Evolutionary conservation across 1,140 invertebrate species (phyloP), one percentile per base, ranked within the genome.

Genomic region (Anoplophora glabripennis): DNA sequence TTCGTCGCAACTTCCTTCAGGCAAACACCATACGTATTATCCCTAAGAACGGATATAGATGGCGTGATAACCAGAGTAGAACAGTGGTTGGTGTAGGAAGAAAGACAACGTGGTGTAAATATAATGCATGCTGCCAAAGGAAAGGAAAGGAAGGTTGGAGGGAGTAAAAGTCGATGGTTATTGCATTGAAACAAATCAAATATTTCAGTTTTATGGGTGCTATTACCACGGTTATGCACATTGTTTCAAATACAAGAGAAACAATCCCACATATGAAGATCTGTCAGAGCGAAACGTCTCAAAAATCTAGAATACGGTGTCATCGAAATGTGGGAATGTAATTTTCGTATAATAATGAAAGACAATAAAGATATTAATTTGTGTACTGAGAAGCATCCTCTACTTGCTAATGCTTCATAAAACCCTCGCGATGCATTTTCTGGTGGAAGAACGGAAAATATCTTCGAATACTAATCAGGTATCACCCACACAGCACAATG

Each of bases 401-500:
- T 49, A 11, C 14, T 40, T 40, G 38, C 4, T 37, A 35, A 11
- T 7, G 12, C 14, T 5, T 12, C 48, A 9, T 17, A 38, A 36
- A 38, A 37, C 12, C 48, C 35, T 9, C n/a, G 48, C 10, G 34
- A 52, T 3, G 14, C 34, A 15, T 38, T 76, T 46, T 74, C 61
- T 61, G 72, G 74, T 41, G 75, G 75, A 9, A 42, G 71, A 15
- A 74, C 72, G 28, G 72, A 68, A 62, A 73, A 71, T 41, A 67
- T 63, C 18, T 57, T 59, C 8, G 52, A 62, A 7, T 68, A 70
- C 42, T 66, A 72, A n/a, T n/a, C n/a, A n/a, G n/a, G n/a, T n/a
- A n/a, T n/a, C n/a, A n/a, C n/a, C n/a, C n/a, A n/a, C n/a, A n/a
- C n/a, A n/a, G n/a, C n/a, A n/a, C n/a, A n/a, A n/a, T n/a, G n/a